These are phyloP conservation scores for Hesperophylax magnus DNA, from an alignment of 1,140 invertebrate species.

Conservation along the genomic window DNA sequence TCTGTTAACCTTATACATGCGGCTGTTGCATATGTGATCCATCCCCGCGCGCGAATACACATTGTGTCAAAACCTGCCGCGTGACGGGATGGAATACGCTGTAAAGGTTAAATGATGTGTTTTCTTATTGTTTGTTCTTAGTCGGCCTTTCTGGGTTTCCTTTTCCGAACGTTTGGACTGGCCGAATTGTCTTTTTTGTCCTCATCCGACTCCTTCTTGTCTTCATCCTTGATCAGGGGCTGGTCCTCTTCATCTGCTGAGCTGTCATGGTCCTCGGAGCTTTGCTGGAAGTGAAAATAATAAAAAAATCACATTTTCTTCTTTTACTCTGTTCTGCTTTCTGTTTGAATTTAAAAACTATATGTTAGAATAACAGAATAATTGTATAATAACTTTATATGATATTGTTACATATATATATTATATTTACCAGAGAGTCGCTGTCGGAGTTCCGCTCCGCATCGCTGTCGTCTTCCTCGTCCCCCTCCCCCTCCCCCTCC, in stretches of 20 bases:
- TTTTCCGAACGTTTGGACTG: slow-evolving; percentile 34
- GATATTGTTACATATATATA: no score
- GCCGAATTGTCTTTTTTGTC: slow-evolving; percentile 14
- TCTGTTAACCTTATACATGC: no score
- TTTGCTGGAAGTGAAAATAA: slow-evolving; percentile 37
- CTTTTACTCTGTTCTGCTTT: no score
- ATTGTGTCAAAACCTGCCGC: no score
- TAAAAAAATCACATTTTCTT: no score
- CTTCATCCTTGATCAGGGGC: background rate
- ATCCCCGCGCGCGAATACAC: no score
- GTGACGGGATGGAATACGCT: no score
- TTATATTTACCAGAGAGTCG: slow-evolving; percentile 47
- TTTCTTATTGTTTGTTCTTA: background rate
- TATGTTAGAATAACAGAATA: no score
- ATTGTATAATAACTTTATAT: no score
- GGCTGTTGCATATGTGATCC: no score
- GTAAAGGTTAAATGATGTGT: no score
- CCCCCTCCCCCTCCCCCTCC: slow-evolving; percentile 15
- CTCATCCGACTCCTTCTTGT: background rate
- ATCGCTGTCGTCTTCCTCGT: slow-evolving; percentile 39
- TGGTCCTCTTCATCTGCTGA: background rate
- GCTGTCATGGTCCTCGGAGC: slow-evolving; percentile 30
- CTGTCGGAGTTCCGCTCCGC: slow-evolving; percentile 47
- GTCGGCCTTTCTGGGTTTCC: slow-evolving; percentile 36
- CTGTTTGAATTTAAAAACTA: no score